Conservation (phyloP, 2,113 vertebrate species). For the Chaenogobius annularis region DNA sequence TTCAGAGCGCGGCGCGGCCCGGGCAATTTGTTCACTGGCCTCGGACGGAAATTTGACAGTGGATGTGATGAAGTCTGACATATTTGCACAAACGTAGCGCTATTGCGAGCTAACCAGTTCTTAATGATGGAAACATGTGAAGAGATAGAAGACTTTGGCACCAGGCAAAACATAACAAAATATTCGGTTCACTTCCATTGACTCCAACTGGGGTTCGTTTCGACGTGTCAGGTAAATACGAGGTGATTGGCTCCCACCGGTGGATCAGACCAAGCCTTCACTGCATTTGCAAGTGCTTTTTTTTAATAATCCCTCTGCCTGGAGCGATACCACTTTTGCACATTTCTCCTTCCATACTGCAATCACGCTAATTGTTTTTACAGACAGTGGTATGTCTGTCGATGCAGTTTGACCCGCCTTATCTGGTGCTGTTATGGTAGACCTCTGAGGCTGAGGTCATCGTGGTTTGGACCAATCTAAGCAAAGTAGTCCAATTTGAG, state of each 20-base stretch:
- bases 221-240: not conserved
- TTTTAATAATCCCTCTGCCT: slow-evolving; percentile 14
- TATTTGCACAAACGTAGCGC: slow-evolving; percentile 68
- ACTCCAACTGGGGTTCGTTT: not conserved
- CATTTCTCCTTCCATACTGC: slow-evolving; percentile 55
- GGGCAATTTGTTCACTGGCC: slow-evolving; percentile 62
- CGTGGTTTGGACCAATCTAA: slow-evolving; percentile 23
- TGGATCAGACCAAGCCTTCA: not conserved
- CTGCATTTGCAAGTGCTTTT: not conserved
- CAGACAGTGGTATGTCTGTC: slow-evolving; percentile 35
- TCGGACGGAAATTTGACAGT: slow-evolving; percentile 45
- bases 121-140: slow-evolving; percentile 84
- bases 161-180: not conserved
- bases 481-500: not conserved
- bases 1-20: slow-evolving; percentile 61
- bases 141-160: slow-evolving; percentile 64
- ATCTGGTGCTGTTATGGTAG: slow-evolving; percentile 46
- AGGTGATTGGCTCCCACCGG: not conserved
- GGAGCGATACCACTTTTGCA: slow-evolving; percentile 50
- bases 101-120: slow-evolving; percentile 27
- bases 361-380: slow-evolving; percentile 64
- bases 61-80: slow-evolving; percentile 74
- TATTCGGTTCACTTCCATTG: not conserved
- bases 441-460: slow-evolving; percentile 47
- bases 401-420: slow-evolving; percentile 31